Conservation (phyloP, 2,113 vertebrate species). For the Caranx melampygus region DNA sequence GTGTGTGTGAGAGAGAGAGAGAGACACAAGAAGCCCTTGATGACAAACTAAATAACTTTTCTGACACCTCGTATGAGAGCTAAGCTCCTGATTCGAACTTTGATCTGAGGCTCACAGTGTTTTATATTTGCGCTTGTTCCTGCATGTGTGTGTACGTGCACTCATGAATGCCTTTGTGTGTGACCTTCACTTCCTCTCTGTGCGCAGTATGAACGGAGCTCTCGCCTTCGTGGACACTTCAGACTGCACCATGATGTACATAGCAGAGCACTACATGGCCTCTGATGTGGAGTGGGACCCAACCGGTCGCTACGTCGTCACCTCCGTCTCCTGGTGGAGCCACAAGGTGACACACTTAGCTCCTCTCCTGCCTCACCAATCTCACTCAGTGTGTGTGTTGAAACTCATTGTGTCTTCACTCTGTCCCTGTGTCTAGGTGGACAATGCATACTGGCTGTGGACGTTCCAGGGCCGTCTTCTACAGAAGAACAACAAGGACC, state of each 20-base stretch:
- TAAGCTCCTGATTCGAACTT: slow-evolving; percentile 68
- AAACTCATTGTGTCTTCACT: not conserved
- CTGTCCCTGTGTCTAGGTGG: slow-evolving; percentile 85
- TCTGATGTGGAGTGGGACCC: slow-evolving; percentile 99
- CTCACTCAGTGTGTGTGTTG: not conserved
- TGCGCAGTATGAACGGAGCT: slow-evolving; percentile 95
- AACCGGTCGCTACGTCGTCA: slow-evolving; percentile 94
- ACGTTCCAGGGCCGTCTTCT: slow-evolving; percentile 98
- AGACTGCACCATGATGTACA: slow-evolving; percentile 99
- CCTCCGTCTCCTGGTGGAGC: slow-evolving; percentile 99
- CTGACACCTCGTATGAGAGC: slow-evolving; percentile 77
- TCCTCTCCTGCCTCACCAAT: too few species aligned
- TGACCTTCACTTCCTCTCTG: not conserved
- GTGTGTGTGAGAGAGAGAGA: too few species aligned
- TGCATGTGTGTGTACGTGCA: not conserved
- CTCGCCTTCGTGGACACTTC: slow-evolving; percentile 97
- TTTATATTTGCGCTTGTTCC: not conserved
- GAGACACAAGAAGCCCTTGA: slow-evolving; percentile 37
- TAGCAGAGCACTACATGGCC: slow-evolving; percentile 97
- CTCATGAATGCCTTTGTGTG: not conserved
- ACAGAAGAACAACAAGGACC: slow-evolving; percentile 97
- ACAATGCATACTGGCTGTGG: slow-evolving; percentile 99
- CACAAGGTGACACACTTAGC: slow-evolving; percentile 87
- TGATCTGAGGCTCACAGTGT: slow-evolving; percentile 53
- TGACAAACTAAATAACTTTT: slow-evolving; percentile 64